Evolutionary conservation across 2,797 vertebrate genomes (phyloP), one percentile per base, ranked within the genome.

Genomic region (Sebastiscus albofasciatus): DNA sequence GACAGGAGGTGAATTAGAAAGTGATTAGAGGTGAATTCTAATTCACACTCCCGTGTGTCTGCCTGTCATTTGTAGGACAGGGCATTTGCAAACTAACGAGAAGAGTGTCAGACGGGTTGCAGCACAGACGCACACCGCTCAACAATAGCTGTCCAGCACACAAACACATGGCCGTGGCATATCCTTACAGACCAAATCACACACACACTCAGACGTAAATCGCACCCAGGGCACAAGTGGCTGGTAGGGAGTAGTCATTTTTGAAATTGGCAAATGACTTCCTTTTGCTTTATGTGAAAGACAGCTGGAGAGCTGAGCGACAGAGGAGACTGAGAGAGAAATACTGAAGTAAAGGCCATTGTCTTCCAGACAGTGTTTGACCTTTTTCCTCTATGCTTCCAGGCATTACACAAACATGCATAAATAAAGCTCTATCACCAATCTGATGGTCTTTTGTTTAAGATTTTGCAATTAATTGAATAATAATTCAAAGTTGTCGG

Each of bases 11-110:
- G 92, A 92, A 93, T 91, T 91, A 92, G 73, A 85, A 83, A 90
- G 83, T 87, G 87, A 91, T 91, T 89, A 90, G 82, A 94, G 90
- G 88, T 92, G 89, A 94, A 93, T 93, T 91, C 80, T 91, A 93
- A 93, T 94, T 91, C 85, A 92, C 84, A 86, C 75, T 89, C 91
- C 88, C 85, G 80, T 86, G 90, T 83, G 90, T 88, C 91, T 84
- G 80, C 86, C 91, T 92, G 93, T 92, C 89, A 92, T 87, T 82
- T 85, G 65, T 81, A 88, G 85, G 86, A 89, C 76, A 81, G 77
- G 81, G 29, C 82, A 84, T 89, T 87, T 89, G 82, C 89, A 89
- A 89, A 81, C 83, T 88, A 90, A 90, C 76, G 59, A 90, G 87
- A 81, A 62, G 79, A 75, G 66, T 85, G 85, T 77, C 77, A 77